Evolutionary conservation across 2,797 vertebrate species (phyloP), one percentile per base, ranked within the genome.

Genomic region (Hemibagrus guttatus): DNA sequence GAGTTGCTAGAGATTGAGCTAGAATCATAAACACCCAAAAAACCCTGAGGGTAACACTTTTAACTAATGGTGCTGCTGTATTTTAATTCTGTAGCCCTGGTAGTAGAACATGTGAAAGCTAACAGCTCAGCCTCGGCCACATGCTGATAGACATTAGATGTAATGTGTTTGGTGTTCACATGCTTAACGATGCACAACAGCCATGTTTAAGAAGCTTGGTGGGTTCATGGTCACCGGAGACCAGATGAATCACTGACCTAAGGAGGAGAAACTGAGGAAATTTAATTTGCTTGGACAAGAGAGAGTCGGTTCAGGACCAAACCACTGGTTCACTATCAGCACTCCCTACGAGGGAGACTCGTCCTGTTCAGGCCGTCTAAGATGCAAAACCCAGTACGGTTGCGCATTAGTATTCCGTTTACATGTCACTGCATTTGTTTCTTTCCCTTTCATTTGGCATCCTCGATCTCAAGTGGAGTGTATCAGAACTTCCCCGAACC

Each of bases 271-370:
- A 74, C 59, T 3, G 49, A 84, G 79, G 63, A 59, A 49, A 89
- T 63, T 31, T 83, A 46, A 88, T 88, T 86, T 31, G 75, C 63
- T 71, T 63, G 80, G 86, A 86, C 82, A 85, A 66, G 82, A 83
- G 84, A 19, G 52, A 81, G 69, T 85, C 52, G 23, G n/a, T 12
- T 75, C 59, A 64, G n/a, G 66, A 74, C n/a, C 58, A 42, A 56
- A 83, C 31, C 3, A 49, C 85, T 26, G 31, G 26, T 84, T 58
- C 80, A 58, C n/a, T 68, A 28, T 66, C 71, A 68, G 17, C 8
- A 54, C 46, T 14, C 46, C 63, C 46, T 35, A 35, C n/a, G 9
- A 82, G 46, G 28, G n/a, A 82, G 42, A 82, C 61, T 54, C 6
- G 14, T 68, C 63, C 12, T 82, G 42, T 31, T 68, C 63, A 19